phyloP scores from a whole-genome alignment of 35 echinoderm and acorn worm genomes.

The Lytechinus variegatus region DNA sequence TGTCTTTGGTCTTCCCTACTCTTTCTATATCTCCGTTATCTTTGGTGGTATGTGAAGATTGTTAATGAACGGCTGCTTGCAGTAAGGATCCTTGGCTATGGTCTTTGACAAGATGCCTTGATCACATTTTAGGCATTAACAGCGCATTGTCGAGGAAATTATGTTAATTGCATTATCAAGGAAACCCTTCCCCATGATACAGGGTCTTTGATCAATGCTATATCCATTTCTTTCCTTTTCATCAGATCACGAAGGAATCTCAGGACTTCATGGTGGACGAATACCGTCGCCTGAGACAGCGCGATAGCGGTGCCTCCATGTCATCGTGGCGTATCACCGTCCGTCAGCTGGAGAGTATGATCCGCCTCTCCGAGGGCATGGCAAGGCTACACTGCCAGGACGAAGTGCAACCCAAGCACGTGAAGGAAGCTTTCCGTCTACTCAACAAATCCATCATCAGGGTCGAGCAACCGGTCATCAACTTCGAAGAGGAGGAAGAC shows the following conservation, averaged over 20 bases:
- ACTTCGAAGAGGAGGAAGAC: conserved; percentile 99
- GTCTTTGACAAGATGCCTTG: too few relatives aligned
- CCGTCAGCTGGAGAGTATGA: conserved; percentile 97
- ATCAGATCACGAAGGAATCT: conserved; percentile 96
- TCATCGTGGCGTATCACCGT: conserved; percentile 99
- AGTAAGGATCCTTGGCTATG: too few relatives aligned
- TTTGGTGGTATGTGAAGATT: too few relatives aligned
- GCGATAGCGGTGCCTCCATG: conserved; percentile 81
- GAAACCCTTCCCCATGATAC: too few relatives aligned
- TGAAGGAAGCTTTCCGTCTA: conserved; percentile 98
- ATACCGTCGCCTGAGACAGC: conserved; percentile 86
- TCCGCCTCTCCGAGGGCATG: conserved; percentile 91
- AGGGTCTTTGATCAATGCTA: background rate
- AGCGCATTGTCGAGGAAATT: too few relatives aligned
- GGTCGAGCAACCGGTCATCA: conserved; percentile 97
- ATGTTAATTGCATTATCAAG: too few relatives aligned
- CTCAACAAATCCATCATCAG: conserved; percentile 99
- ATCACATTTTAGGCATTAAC: too few relatives aligned
- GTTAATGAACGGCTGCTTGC: too few relatives aligned
- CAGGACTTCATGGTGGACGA: conserved; percentile 98
- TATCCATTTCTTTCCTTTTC: background rate
- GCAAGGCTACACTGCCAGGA: conserved; percentile 96
- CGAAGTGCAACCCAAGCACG: conserved; percentile 98
- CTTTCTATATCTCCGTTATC: too few relatives aligned
- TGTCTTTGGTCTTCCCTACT: too few relatives aligned